These are phyloP conservation scores for Tretioscincus oriximinensis DNA, from an alignment of 2,113 vertebrate genomes.

Conservation along the genomic window DNA sequence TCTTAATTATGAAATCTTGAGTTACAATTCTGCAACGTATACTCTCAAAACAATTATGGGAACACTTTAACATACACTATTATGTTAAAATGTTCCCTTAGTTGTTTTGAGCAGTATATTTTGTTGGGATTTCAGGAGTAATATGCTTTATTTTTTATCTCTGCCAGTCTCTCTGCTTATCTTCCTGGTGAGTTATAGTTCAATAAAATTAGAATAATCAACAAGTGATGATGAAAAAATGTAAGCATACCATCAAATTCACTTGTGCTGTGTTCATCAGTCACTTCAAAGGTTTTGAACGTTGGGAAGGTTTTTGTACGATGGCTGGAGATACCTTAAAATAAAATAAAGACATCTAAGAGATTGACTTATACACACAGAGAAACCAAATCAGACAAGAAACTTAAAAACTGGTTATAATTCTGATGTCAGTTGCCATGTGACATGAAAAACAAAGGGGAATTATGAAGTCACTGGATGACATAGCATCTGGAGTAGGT, in stretches of 20 bases:
- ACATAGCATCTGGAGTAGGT: too few species aligned
- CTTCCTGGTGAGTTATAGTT: too few species aligned
- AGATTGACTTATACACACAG: neutral
- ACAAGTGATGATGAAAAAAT: neutral
- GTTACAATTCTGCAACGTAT: too few species aligned
- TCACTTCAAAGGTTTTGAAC: conserved; percentile 74
- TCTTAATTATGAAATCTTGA: neutral
- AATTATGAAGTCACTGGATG: neutral
- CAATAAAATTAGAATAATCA: neutral
- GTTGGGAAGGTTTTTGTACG: conserved; percentile 63
- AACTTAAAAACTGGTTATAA: neutral
- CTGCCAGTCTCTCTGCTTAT: too few species aligned
- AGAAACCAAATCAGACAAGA: neutral
- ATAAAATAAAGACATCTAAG: conserved; percentile 14
- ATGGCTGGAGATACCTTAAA: conserved; percentile 48
- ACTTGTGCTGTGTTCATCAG: conserved; percentile 5
- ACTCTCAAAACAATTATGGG: too few species aligned
- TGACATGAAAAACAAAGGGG: neutral
- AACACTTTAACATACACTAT: too few species aligned
- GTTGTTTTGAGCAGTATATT: too few species aligned
- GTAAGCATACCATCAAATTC: conserved; percentile 69
- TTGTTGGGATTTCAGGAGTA: too few species aligned
- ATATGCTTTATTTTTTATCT: too few species aligned
- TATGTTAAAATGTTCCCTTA: too few species aligned
- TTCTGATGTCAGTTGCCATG: neutral